Conservation (phyloP, 2,797 vertebrate genomes). For the Coranthus polyacanthus region DNA sequence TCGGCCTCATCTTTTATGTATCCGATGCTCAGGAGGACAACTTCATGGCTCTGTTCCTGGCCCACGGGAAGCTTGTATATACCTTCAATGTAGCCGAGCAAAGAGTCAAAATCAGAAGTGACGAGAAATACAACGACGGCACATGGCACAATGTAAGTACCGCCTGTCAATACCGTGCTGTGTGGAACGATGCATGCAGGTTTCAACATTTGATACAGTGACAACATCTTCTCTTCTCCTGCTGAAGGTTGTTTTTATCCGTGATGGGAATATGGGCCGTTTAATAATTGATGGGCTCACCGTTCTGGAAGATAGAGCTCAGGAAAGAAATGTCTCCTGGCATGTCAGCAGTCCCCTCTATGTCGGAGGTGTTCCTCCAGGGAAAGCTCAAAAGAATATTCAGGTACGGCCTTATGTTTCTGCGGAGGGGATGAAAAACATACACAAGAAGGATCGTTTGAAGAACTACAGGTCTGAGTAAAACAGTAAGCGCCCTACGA, state of each 20-base stretch:
- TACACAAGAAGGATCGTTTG: background rate
- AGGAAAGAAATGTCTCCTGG: slow-evolving; percentile 76
- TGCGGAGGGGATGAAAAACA: slow-evolving; percentile 11
- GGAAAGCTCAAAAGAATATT: slow-evolving; percentile 89
- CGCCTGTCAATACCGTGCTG: background rate
- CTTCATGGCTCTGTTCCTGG: slow-evolving; percentile 92
- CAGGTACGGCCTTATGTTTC: slow-evolving; percentile 83
- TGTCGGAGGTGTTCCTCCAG: slow-evolving; percentile 91
- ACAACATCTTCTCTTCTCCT: slow-evolving; percentile 26
- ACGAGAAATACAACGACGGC: slow-evolving; percentile 91
- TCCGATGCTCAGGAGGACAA: slow-evolving; percentile 89
- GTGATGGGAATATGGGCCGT: slow-evolving; percentile 86
- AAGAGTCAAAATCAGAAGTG: slow-evolving; percentile 90
- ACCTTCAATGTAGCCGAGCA: slow-evolving; percentile 89
- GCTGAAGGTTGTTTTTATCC: slow-evolving; percentile 89
- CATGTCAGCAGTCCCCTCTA: slow-evolving; percentile 88
- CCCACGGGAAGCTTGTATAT: slow-evolving; percentile 90
- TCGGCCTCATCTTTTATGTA: slow-evolving; percentile 93
- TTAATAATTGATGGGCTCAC: slow-evolving; percentile 91
- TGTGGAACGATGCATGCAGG: background rate
- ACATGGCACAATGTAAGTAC: slow-evolving; percentile 93
- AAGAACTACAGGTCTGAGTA: slow-evolving; percentile 8
- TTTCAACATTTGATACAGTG: slow-evolving; percentile 10
- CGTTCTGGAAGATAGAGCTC: slow-evolving; percentile 85
- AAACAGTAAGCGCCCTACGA: no score